Conservation (phyloP, 2,113 vertebrate species). For the Nanorana parkeri region DNA sequence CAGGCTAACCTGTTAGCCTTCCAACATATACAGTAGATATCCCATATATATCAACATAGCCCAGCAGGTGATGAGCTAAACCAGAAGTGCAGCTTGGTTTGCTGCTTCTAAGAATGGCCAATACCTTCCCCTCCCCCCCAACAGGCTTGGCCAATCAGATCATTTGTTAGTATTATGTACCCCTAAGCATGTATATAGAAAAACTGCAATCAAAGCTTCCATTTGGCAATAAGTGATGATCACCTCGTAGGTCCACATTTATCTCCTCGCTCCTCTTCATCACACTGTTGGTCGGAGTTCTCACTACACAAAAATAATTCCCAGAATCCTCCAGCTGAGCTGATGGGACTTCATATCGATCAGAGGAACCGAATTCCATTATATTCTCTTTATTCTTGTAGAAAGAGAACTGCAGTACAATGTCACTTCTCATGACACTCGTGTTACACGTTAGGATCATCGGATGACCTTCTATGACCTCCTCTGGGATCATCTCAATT, state of each 20-base stretch:
- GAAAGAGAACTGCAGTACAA: slow-evolving; percentile 14
- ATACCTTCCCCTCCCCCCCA: no score
- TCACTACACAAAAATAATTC: slow-evolving; percentile 8
- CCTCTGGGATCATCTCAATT: neutral
- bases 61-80: no score
- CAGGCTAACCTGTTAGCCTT: no score
- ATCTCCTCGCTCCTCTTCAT: neutral
- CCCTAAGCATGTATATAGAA: neutral
- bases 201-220: neutral
- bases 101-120: no score
- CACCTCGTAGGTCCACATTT: neutral
- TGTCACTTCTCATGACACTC: neutral
- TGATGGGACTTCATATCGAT: neutral
- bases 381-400: slow-evolving; percentile 1
- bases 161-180: no score
- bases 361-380: neutral
- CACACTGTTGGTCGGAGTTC: neutral
- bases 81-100: no score
- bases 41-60: no score
- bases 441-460: neutral
- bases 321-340: neutral
- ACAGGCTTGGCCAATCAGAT: no score
- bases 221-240: neutral
- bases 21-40: no score
- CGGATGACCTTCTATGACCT: neutral